phyloP scores from a whole-genome alignment of 2,888 invertebrate genomes.

The Yponomeuta evonymella region DNA sequence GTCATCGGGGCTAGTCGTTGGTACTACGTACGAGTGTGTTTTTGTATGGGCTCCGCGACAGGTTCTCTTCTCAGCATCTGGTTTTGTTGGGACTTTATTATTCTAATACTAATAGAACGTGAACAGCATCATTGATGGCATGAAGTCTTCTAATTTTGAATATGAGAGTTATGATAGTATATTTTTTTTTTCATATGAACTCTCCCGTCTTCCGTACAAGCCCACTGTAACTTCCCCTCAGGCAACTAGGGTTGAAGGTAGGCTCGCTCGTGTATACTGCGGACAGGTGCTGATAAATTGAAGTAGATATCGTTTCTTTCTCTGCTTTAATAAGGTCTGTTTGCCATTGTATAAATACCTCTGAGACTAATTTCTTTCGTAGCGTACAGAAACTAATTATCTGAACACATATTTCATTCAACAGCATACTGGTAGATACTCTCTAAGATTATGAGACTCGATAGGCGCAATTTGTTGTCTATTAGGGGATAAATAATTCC shows the following conservation, averaged over 20 bases:
- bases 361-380: neutral
- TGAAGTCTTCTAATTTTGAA: too few relatives aligned
- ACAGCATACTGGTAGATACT: neutral
- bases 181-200: neutral
- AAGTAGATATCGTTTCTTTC: slow-evolving; percentile 54
- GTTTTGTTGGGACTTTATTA: neutral
- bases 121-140: neutral
- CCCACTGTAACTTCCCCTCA: neutral
- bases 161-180: neutral
- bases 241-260: neutral
- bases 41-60: slow-evolving; percentile 27
- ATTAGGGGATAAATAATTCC: neutral
- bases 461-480: neutral
- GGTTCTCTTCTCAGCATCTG: neutral
- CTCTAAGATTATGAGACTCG: neutral
- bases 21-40: slow-evolving; percentile 16
- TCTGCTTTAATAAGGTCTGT: slow-evolving; percentile 41
- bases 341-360: neutral
- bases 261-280: neutral
- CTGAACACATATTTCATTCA: slow-evolving; percentile 5
- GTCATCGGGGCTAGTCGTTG: neutral
- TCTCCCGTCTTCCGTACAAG: neutral
- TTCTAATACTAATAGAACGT: neutral
- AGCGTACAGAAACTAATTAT: neutral
- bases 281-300: slow-evolving; percentile 54